These are phyloP conservation scores for Formica selysi DNA, from an alignment of 1,140 invertebrate species.

Conservation along the genomic window DNA sequence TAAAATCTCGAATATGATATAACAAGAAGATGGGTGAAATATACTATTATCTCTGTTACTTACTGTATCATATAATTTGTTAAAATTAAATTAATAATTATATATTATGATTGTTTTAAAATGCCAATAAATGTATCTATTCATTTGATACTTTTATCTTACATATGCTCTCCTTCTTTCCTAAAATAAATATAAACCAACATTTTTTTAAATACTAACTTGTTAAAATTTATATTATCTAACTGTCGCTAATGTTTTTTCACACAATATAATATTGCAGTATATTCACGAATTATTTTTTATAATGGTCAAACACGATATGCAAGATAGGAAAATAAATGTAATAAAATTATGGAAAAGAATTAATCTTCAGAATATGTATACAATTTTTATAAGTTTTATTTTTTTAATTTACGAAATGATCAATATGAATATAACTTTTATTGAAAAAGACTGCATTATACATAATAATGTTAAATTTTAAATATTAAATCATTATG, in stretches of 20 bases:
- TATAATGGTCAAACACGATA: neutral
- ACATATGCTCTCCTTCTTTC: conserved; percentile 6
- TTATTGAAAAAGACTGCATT: neutral
- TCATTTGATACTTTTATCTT: conserved; percentile 66
- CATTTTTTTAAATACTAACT: neutral
- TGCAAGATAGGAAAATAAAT: neutral
- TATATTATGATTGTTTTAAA: conserved; percentile 68
- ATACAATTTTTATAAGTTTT: conserved; percentile 21
- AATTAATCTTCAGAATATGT: neutral
- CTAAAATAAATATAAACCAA: conserved; percentile 5
- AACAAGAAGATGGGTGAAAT: neutral
- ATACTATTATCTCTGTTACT: conserved; percentile 45
- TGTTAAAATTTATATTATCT: conserved; percentile 1
- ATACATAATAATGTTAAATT: conserved; percentile 61
- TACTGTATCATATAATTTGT: conserved; percentile 62
- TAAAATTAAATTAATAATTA: conserved; percentile 53
- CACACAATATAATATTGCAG: neutral
- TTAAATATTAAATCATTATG: neutral
- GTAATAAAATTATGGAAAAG: neutral
- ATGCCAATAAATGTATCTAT: conserved; percentile 72
- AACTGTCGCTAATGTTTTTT: conserved; percentile 28
- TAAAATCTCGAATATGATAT: neutral
- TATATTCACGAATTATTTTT: neutral
- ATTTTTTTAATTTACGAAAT: conserved; percentile 1
- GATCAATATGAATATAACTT: neutral